Conservation (phyloP, 2,113 vertebrate genomes). For the Prinia subflava region DNA sequence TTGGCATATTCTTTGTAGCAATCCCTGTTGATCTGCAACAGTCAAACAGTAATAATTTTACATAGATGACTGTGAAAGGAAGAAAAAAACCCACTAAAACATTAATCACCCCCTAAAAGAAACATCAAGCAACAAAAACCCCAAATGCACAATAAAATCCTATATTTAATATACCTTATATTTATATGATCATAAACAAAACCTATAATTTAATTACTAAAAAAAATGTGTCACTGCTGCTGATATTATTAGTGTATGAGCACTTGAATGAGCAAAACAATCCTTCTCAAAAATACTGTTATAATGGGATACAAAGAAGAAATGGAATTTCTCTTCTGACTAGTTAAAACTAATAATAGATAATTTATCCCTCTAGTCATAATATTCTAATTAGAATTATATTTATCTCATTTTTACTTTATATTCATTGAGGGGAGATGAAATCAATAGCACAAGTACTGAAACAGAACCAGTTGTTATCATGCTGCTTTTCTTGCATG, state of each 20-base stretch:
- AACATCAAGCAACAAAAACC: not conserved
- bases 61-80: not conserved
- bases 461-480: not conserved
- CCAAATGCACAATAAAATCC: not conserved
- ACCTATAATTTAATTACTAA: not conserved
- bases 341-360: not conserved
- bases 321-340: not conserved
- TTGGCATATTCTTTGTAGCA: not conserved
- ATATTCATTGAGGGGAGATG: not conserved
- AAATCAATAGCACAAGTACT: not conserved
- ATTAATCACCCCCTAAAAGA: not conserved
- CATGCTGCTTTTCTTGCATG: not conserved
- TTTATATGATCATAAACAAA: too few relatives aligned
- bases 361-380: not conserved
- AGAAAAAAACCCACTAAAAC: fast-evolving
- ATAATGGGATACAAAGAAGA: not conserved
- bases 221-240: not conserved
- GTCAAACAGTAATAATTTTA: not conserved
- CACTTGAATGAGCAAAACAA: not conserved
- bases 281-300: not conserved
- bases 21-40: not conserved
- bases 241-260: not conserved
- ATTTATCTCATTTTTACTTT: not conserved
- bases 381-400: not conserved
- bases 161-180: not conserved